Conservation (phyloP, 2,797 vertebrate genomes). For the Hipposideros larvatus region DNA sequence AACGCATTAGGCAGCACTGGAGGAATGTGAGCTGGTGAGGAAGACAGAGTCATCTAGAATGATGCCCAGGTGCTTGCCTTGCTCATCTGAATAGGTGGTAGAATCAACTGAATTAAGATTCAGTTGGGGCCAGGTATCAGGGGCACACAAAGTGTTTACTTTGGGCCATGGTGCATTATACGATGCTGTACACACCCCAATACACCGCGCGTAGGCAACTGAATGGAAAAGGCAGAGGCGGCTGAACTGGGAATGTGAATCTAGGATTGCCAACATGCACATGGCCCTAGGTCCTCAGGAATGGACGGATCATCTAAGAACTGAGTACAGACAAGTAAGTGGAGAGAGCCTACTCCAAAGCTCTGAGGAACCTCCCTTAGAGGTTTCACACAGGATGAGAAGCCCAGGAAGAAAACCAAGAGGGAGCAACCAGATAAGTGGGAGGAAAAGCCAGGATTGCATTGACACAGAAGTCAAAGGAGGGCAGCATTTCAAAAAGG, state of each 20-base stretch:
- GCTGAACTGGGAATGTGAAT: too few species aligned
- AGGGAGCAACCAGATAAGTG: neutral
- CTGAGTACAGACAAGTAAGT: neutral
- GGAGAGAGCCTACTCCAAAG: neutral
- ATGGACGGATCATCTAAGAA: neutral
- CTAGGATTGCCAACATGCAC: neutral
- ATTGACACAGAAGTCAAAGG: neutral
- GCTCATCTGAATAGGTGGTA: neutral
- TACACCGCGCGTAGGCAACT: neutral
- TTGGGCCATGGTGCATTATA: neutral
- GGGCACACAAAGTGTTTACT: fast-evolving
- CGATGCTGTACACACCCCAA: too few species aligned
- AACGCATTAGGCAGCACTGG: neutral
- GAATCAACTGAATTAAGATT: neutral
- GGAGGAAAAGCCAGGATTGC: neutral
- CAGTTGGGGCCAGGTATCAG: neutral
- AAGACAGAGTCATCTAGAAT: neutral
- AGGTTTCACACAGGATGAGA: neutral
- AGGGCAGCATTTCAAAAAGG: neutral
- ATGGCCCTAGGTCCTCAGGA: neutral
- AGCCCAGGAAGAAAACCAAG: neutral
- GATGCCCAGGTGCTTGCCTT: neutral
- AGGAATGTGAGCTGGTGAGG: neutral
- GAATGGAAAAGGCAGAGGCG: too few species aligned
- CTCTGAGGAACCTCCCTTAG: neutral